Conservation (phyloP, 2,888 invertebrate species). For the Drosophila mimetica region DNA sequence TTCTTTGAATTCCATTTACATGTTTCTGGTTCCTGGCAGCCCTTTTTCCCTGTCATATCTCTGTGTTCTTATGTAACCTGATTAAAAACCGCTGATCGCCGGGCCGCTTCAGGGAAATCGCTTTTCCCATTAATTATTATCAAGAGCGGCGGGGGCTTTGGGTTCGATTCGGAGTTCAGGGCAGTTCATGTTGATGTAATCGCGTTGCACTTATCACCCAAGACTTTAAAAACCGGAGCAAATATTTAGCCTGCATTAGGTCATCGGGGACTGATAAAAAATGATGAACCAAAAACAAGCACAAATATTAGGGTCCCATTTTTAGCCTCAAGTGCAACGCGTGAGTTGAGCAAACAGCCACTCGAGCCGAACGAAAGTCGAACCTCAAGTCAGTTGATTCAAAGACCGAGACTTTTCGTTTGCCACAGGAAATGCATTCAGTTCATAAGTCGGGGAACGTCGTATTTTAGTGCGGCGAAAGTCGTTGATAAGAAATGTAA, state of each 20-base stretch:
- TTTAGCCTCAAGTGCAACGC: constrained; percentile 40
- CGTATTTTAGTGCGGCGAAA: constrained; percentile 50
- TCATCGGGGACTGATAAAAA: constrained; percentile 62
- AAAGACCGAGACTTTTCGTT: constrained; percentile 14
- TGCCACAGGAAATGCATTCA: constrained; percentile 64
- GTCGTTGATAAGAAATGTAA: constrained; percentile 49
- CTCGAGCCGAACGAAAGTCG: constrained; percentile 17
- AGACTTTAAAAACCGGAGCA: constrained; percentile 55
- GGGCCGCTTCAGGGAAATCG: constrained; percentile 20
- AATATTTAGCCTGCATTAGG: constrained; percentile 72
- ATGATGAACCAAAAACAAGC: constrained; percentile 28
- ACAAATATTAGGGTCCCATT: constrained; percentile 15
- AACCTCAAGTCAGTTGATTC: constrained; percentile 1
- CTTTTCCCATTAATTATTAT: constrained; percentile 46
- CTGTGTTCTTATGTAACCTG: constrained; percentile 37
- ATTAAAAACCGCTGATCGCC: constrained; percentile 19
- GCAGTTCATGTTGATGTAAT: constrained; percentile 55
- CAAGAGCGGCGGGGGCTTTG: constrained; percentile 21
- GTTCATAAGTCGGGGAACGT: constrained; percentile 23
- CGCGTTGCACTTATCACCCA: constrained; percentile 28
- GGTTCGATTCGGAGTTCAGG: constrained; percentile 35
- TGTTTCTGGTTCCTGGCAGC: constrained; percentile 7
- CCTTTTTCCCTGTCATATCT: constrained; percentile 19
- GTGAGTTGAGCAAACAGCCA: constrained; percentile 47
- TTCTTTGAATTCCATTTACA: constrained; percentile 40